phyloP scores from a whole-genome alignment of 2,888 invertebrate species.

The Teinopalpus imperialis region DNA sequence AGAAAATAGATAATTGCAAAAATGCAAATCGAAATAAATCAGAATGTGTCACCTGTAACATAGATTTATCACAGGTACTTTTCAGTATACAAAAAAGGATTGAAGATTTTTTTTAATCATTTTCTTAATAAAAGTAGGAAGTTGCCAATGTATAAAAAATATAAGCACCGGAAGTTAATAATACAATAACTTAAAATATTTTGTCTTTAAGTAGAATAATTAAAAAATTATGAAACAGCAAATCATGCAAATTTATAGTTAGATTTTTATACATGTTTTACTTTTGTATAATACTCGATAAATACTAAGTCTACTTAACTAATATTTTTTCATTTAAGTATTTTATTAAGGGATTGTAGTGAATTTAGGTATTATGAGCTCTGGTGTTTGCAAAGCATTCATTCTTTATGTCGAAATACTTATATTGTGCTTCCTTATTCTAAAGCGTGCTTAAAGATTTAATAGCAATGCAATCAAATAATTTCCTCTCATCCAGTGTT shows the following conservation, averaged over 20 bases:
- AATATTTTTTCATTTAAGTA: slow-evolving; percentile 31
- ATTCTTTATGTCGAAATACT: slow-evolving; percentile 57
- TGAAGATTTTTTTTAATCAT: not conserved
- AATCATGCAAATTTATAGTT: slow-evolving; percentile 57
- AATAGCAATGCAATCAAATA: slow-evolving; percentile 58
- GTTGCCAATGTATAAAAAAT: slow-evolving; percentile 56
- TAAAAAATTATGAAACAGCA: slow-evolving; percentile 34
- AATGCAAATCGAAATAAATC: slow-evolving; percentile 6
- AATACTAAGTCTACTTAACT: slow-evolving; percentile 40
- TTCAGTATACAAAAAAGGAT: not conserved
- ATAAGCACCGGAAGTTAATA: slow-evolving; percentile 54
- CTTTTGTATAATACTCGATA: slow-evolving; percentile 34
- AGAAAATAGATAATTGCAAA: not conserved
- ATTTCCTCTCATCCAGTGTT: slow-evolving; percentile 7
- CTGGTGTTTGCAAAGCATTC: slow-evolving; percentile 66
- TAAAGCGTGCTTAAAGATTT: slow-evolving; percentile 66
- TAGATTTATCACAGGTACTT: not conserved
- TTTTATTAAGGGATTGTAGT: slow-evolving; percentile 32
- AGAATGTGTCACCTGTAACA: slow-evolving; percentile 9
- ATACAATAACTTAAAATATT: slow-evolving; percentile 35
- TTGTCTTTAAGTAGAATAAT: slow-evolving; percentile 32
- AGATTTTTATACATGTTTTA: slow-evolving; percentile 45
- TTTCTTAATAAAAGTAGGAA: slow-evolving; percentile 29
- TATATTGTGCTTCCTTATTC: slow-evolving; percentile 67
- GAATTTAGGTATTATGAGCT: slow-evolving; percentile 35